Evolutionary conservation across 2,888 invertebrate genomes (phyloP), one percentile per base, ranked within the genome.

Genomic region (Spodoptera exigua): DNA sequence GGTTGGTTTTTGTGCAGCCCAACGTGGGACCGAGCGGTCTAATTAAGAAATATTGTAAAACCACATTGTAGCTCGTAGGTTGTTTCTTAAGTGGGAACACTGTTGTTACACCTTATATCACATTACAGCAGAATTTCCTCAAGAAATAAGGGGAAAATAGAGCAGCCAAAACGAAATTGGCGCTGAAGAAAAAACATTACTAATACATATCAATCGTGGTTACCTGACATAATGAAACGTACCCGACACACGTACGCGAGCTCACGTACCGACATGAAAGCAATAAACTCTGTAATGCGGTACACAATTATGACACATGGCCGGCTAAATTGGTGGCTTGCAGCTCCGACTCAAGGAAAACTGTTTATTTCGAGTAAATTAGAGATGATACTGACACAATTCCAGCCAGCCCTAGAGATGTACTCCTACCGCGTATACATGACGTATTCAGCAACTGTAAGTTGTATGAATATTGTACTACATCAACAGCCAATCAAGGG

Each of bases 271-370:
- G 9, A 59, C 54, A 41, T 37, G 43, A 39, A 61, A 39, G 69
- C 65, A 67, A 78, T 70, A 76, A 71, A 71, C 53, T 66, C 51
- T 62, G 61, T 74, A 70, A 71, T 65, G 69, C 39, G 58, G 57
- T 68, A 60, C 71, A 67, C 66, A 75, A 79, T 70, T 69, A 79
- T 75, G 74, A 79, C 64, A 71, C 53, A 79, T 65, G 58, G 61
- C 48, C 41, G 54, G 40, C 40, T 16, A 63, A 70, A 74, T 67
- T 64, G 70, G 57, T 59, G 62, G 58, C 37, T 70, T 57, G 55
- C 58, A 66, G 43, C 53, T 52, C 60, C 35, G 37, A 64, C 43
- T 60, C 55, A 40, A 53, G 53, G 34, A 60, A 45, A 36, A 52
- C 35, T 46, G 49, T 53, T 70, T 74, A 69, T 61, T 75, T 40